A percentile compares a stretch with the other conserved stretches of the same genome.
Evolutionary conservation across 2,888 invertebrate species (phyloP).

Genomic region (Diadromus collaris): DNA sequence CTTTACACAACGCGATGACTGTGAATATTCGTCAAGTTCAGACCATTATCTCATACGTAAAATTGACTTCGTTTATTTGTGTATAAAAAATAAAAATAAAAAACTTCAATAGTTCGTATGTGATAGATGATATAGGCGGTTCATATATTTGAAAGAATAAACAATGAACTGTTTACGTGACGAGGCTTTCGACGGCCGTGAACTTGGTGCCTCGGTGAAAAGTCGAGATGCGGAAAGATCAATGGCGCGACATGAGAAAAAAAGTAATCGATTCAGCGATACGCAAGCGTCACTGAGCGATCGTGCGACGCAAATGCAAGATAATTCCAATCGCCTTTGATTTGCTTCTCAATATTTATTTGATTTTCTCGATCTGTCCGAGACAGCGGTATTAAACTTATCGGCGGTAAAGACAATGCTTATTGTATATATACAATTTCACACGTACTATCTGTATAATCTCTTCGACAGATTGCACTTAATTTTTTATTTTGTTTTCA

Average conservation of each 20-base stretch:
- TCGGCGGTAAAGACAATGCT: conserved; percentile 52
- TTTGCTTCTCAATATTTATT: conserved; percentile 43
- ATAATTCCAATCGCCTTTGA: conserved; percentile 24
- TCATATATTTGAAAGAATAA: not conserved
- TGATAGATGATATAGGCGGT: not conserved
- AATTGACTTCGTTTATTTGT: not conserved
- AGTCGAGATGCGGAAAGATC: conserved; percentile 22
- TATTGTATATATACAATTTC: conserved; percentile 65
- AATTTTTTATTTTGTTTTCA: conserved; percentile 60
- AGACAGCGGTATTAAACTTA: conserved; percentile 65
- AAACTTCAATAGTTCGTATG: not conserved
- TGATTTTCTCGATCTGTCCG: conserved; percentile 15
- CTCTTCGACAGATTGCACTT: conserved; percentile 15
- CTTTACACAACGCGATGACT: conserved; percentile 5
- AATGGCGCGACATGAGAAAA: conserved; percentile 14
- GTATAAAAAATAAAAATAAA: not conserved
- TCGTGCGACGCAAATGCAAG: conserved; percentile 22
- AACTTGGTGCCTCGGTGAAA: conserved; percentile 36
- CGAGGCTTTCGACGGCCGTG: conserved; percentile 26
- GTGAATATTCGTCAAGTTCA: not conserved
- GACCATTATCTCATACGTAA: not conserved
- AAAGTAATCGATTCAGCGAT: not conserved
- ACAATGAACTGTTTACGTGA: conserved; percentile 19
- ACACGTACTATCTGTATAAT: conserved; percentile 46
- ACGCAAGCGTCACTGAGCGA: conserved; percentile 2